A percentile compares a stretch with the other conserved stretches of the same genome.
Evolutionary conservation across 2,797 vertebrate species (phyloP).

Genomic region (Oreochromis grahami): DNA sequence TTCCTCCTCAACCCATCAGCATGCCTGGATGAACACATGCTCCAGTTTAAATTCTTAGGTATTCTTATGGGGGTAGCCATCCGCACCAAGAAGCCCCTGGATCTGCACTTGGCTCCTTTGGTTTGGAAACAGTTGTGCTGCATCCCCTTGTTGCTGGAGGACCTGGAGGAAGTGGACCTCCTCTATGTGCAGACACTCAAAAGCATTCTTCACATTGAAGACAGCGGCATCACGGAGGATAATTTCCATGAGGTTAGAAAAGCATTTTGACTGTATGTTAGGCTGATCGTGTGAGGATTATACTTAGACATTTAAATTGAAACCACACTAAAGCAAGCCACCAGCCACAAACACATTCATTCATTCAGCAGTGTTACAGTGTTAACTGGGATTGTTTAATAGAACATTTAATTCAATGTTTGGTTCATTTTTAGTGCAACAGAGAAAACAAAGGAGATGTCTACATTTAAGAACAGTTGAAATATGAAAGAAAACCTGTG

Average conservation of each 20-base stretch:
- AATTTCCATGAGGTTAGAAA: constrained; percentile 81
- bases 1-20: constrained; percentile 79
- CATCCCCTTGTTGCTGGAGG: constrained; percentile 76
- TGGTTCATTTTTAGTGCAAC: neutral
- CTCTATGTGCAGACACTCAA: constrained; percentile 81
- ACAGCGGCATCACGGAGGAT: constrained; percentile 82
- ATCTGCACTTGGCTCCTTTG: constrained; percentile 80
- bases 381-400: neutral
- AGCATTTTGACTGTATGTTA: neutral
- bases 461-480: neutral
- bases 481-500: neutral
- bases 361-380: accelerated
- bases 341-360: accelerated
- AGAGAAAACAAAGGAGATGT: neutral
- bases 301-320: neutral
- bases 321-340: neutral
- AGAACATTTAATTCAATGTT: neutral
- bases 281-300: neutral
- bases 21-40: constrained; percentile 76
- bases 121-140: constrained; percentile 85
- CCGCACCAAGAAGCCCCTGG: constrained; percentile 83
- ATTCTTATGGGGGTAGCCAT: constrained; percentile 84
- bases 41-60: constrained; percentile 80
- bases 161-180: constrained; percentile 83
- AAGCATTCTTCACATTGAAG: constrained; percentile 81